Percentiles rank a stretch among this genome's conserved stretches.
Conservation (phyloP, 2,113 vertebrate species). For the Malurus elegans region DNA sequence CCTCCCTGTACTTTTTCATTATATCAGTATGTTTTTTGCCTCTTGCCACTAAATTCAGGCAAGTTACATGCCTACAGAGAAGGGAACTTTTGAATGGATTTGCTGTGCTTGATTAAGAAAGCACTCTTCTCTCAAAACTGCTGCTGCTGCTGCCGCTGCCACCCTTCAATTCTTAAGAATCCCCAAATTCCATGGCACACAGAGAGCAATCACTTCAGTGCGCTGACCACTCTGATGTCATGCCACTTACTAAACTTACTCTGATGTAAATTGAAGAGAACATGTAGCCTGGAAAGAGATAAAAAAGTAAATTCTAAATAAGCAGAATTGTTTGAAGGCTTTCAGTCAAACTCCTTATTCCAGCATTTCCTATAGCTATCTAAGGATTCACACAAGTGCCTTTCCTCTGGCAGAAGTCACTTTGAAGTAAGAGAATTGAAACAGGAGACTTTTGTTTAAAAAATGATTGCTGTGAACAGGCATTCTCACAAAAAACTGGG, state of each 20-base stretch:
- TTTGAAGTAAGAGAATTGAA: background rate
- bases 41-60: background rate
- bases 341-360: background rate
- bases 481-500: background rate
- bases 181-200: background rate
- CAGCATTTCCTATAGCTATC: background rate
- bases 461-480: background rate
- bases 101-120: background rate
- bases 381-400: background rate
- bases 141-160: background rate
- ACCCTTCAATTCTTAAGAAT: background rate
- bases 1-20: background rate
- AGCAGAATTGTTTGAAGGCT: background rate
- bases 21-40: background rate
- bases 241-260: background rate
- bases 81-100: background rate
- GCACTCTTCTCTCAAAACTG: background rate
- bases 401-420: background rate
- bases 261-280: background rate
- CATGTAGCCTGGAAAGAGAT: background rate
- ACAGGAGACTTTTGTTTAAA: background rate
- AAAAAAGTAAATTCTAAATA: background rate
- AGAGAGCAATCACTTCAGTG: background rate
- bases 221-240: background rate
- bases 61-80: background rate